These are phyloP conservation scores for Acipenser ruthenus DNA, from an alignment of 2,797 vertebrate genomes.

Conservation along the genomic window DNA sequence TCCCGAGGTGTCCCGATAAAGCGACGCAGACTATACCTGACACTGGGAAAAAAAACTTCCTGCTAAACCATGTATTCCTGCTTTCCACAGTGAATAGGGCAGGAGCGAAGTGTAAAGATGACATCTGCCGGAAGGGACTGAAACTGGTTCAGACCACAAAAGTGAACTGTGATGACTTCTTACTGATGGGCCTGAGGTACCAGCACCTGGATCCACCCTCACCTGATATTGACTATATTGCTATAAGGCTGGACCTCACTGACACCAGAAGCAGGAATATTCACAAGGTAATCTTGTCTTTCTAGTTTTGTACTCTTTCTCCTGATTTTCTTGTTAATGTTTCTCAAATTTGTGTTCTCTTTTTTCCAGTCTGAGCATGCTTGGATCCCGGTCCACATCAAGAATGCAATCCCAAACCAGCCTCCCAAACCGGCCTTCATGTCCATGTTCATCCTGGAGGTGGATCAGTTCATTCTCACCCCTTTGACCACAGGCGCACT, in stretches of 20 bases:
- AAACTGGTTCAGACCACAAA: slow-evolving; percentile 54
- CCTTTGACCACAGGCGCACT: slow-evolving; percentile 72
- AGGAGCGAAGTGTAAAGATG: slow-evolving; percentile 57
- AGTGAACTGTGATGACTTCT: slow-evolving; percentile 79
- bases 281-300: slow-evolving; percentile 62
- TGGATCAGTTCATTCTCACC: slow-evolving; percentile 90
- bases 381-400: slow-evolving; percentile 80
- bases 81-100: slow-evolving; percentile 53
- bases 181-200: slow-evolving; percentile 77
- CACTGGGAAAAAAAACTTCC: not conserved
- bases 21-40: too few relatives aligned
- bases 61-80: not conserved
- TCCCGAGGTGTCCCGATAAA: too few relatives aligned
- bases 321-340: too few relatives aligned
- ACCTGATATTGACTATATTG: slow-evolving; percentile 78
- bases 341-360: too few relatives aligned
- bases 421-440: slow-evolving; percentile 68
- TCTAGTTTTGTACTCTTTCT: too few relatives aligned
- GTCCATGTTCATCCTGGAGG: slow-evolving; percentile 77
- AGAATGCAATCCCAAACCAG: slow-evolving; percentile 71
- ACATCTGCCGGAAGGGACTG: slow-evolving; percentile 58
- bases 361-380: slow-evolving; percentile 69
- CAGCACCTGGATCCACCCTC: slow-evolving; percentile 74
- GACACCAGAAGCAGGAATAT: slow-evolving; percentile 74
- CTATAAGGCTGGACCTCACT: slow-evolving; percentile 75